A percentile compares a stretch with the other conserved stretches of the same genome.
Conservation (phyloP, 2,113 vertebrate genomes). For the Equus przewalskii region DNA sequence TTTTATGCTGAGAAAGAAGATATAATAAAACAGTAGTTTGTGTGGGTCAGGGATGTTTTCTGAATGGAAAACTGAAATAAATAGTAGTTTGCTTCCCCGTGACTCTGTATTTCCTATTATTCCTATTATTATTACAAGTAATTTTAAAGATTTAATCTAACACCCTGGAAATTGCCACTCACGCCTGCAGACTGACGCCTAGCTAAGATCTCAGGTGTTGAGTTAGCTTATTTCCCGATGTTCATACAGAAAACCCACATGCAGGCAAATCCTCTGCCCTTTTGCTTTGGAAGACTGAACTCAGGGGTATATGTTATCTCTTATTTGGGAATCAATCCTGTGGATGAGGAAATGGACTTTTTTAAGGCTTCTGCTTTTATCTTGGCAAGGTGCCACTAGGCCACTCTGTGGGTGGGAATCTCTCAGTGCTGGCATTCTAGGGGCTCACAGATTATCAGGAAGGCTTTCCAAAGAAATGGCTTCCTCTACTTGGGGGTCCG, state of each 20-base stretch:
- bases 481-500: background rate
- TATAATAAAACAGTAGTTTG: background rate
- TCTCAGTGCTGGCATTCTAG: background rate
- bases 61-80: constrained; percentile 46
- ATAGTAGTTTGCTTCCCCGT: background rate
- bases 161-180: constrained; percentile 61
- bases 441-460: background rate
- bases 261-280: background rate
- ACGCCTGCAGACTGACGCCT: constrained; percentile 43
- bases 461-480: background rate
- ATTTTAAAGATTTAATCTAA: constrained; percentile 57
- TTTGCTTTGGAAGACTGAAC: constrained; percentile 9
- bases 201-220: constrained; percentile 77
- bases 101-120: background rate
- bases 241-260: constrained; percentile 5
- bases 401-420: background rate
- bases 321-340: background rate
- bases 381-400: background rate
- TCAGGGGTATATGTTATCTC: background rate
- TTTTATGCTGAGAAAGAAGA: background rate
- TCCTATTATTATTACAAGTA: background rate
- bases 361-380: background rate
- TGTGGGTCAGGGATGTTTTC: background rate
- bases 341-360: background rate
- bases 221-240: constrained; percentile 61